phyloP scores from a whole-genome alignment of 2,797 vertebrate genomes.

The Manis pentadactyla region DNA sequence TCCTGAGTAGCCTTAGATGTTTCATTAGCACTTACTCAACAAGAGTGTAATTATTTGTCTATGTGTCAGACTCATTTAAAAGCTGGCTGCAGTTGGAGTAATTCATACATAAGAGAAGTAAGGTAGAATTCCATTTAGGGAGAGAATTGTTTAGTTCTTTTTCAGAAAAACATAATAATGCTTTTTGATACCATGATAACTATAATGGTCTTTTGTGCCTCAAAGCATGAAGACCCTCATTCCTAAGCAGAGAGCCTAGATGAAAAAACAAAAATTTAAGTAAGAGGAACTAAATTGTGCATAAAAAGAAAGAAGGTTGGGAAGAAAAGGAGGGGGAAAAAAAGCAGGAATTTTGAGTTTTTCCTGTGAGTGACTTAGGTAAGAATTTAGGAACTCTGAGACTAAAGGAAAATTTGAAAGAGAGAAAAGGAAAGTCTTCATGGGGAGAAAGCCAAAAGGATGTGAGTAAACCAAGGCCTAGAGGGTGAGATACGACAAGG shows the following conservation, averaged over 20 bases:
- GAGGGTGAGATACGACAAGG: not conserved
- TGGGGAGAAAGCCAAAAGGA: not conserved
- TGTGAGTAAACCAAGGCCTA: not conserved
- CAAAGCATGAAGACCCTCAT: not conserved
- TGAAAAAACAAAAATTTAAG: conserved; percentile 8
- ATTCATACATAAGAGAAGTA: not conserved
- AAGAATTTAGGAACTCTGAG: not conserved
- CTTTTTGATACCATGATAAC: too few species aligned
- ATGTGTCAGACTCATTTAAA: not conserved
- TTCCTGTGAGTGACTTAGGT: not conserved
- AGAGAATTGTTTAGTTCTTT: not conserved
- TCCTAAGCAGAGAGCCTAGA: not conserved
- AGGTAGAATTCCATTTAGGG: not conserved
- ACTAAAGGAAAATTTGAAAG: not conserved
- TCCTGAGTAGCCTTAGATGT: not conserved
- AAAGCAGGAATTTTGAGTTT: not conserved
- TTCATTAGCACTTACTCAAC: not conserved
- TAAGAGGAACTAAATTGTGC: not conserved
- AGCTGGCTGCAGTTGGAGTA: not conserved
- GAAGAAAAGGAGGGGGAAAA: not conserved
- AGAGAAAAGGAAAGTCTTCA: not conserved
- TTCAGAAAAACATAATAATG: not conserved
- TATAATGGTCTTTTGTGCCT: not conserved
- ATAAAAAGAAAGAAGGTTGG: not conserved
- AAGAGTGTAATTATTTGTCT: not conserved